These are phyloP conservation scores for Elanoides forficatus DNA, from an alignment of 2,113 vertebrate genomes.

Conservation along the genomic window DNA sequence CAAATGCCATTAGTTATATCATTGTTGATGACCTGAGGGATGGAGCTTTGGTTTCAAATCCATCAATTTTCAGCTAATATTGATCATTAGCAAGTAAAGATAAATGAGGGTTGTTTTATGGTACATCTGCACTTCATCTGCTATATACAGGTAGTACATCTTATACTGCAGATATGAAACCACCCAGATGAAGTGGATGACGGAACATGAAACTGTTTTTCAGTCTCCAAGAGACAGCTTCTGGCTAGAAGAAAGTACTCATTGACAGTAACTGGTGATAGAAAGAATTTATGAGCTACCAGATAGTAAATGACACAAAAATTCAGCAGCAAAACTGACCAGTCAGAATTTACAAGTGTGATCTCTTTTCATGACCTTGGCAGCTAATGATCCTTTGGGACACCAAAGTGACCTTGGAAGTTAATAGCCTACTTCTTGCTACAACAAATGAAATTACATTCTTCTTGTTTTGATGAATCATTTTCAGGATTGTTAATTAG, in stretches of 20 bases:
- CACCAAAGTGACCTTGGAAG: background rate
- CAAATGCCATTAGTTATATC: background rate
- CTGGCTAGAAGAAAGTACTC: background rate
- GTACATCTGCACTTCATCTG: background rate
- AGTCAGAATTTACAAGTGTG: background rate
- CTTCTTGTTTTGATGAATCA: background rate
- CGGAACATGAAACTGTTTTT: background rate
- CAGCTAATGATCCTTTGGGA: background rate
- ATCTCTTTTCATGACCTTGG: background rate
- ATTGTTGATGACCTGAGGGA: background rate
- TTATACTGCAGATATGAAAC: background rate
- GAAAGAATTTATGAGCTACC: background rate
- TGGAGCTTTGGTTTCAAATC: background rate
- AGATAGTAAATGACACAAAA: background rate
- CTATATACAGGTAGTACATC: background rate
- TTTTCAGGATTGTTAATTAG: conserved; percentile 13
- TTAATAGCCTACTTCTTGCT: conserved; percentile 2
- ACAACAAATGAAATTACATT: background rate
- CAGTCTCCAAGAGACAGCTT: background rate
- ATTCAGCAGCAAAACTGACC: background rate
- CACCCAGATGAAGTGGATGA: background rate
- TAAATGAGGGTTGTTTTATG: background rate
- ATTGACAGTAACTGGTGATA: background rate
- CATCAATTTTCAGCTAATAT: background rate
- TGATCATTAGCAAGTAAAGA: conserved; percentile 19